Evolutionary conservation across 2,113 vertebrate genomes (phyloP).

Genomic region (Prinia subflava): DNA sequence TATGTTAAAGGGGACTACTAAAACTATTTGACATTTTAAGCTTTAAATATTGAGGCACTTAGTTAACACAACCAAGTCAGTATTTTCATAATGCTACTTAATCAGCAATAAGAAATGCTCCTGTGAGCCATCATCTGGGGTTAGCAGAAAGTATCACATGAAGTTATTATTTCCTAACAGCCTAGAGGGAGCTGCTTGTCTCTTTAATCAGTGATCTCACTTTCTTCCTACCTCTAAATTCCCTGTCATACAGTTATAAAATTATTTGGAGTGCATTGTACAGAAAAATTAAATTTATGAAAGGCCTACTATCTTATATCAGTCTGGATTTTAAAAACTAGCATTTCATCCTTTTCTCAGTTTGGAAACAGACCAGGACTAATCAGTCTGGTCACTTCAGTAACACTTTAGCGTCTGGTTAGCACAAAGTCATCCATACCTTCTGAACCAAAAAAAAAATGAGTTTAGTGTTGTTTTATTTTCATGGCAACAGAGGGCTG

Average conservation of each 20-base stretch:
- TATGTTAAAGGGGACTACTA: slow-evolving; percentile 59
- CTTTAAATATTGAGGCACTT: slow-evolving; percentile 69
- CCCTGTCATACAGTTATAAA: slow-evolving; percentile 55
- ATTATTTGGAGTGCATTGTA: slow-evolving; percentile 53
- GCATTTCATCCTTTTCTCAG: slow-evolving; percentile 21
- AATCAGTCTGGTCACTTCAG: slow-evolving; percentile 38
- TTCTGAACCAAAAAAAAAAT: not conserved
- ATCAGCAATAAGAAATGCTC: slow-evolving; percentile 76
- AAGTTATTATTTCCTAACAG: slow-evolving; percentile 75
- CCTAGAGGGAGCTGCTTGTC: slow-evolving; percentile 69
- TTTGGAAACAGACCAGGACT: slow-evolving; percentile 39
- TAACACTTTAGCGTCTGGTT: not conserved
- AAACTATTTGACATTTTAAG: slow-evolving; percentile 67
- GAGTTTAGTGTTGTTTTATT: not conserved
- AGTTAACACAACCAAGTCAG: slow-evolving; percentile 70
- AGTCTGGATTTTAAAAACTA: slow-evolving; percentile 54
- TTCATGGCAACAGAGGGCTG: not conserved
- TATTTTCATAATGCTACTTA: slow-evolving; percentile 74
- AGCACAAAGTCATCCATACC: not conserved
- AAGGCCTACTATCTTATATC: slow-evolving; percentile 46
- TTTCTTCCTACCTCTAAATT: slow-evolving; percentile 68
- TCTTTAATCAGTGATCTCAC: slow-evolving; percentile 71
- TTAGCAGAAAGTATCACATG: slow-evolving; percentile 70
- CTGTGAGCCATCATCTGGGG: slow-evolving; percentile 67
- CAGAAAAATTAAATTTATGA: slow-evolving; percentile 55